phyloP scores from a whole-genome alignment of 2,888 invertebrate genomes.

The Tenthredo notha region DNA sequence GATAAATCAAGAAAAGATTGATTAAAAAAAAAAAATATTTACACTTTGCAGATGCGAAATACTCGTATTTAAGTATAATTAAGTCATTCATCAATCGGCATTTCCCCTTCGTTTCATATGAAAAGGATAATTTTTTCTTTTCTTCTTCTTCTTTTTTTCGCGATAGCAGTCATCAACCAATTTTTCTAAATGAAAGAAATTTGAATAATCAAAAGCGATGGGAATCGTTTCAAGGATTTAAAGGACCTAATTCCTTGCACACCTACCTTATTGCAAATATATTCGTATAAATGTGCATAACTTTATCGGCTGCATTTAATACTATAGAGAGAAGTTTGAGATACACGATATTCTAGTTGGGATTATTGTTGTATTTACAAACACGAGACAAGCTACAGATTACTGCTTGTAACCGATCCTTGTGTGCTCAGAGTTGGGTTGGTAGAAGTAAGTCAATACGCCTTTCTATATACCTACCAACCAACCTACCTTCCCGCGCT shows the following conservation, averaged over 20 bases:
- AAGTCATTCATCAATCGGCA: neutral
- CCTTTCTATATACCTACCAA: conserved; percentile 56
- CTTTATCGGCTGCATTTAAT: conserved; percentile 13
- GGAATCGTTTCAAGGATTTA: neutral
- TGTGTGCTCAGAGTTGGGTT: conserved; percentile 62
- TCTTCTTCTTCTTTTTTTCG: neutral
- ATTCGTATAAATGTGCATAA: conserved; percentile 1
- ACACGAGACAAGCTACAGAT: conserved; percentile 59
- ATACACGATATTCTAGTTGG: conserved; percentile 51
- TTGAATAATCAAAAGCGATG: neutral
- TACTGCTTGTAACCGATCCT: conserved; percentile 55
- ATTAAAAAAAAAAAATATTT: conserved; percentile 16
- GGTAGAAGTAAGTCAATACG: conserved; percentile 62
- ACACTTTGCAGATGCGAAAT: neutral
- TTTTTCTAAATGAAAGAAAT: neutral
- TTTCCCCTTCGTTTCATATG: neutral
- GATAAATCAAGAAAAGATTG: neutral
- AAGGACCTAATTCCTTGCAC: too few species aligned
- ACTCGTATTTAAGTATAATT: neutral
- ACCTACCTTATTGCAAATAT: neutral
- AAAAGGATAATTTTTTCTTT: neutral
- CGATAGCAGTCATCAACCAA: neutral
- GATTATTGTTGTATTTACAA: conserved; percentile 64
- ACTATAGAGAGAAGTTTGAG: neutral
- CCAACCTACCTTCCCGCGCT: neutral